Percentiles rank a stretch among this genome's conserved stretches.
These are phyloP conservation scores for Daphoenositta chrysoptera DNA, from an alignment of 2,113 vertebrate genomes.

Conservation along the genomic window DNA sequence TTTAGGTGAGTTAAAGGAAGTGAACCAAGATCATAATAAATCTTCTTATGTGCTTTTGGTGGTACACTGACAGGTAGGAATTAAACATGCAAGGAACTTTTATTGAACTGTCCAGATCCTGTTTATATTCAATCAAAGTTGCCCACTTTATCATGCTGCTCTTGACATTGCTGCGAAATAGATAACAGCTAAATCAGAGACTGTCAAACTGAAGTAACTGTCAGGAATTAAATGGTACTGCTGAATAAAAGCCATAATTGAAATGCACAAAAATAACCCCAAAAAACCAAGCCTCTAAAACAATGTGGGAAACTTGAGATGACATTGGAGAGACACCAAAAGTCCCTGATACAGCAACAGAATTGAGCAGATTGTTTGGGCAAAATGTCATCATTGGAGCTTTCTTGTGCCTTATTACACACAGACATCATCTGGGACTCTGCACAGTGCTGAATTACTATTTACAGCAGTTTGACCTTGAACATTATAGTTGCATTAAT, in stretches of 20 bases:
- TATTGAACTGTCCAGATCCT: constrained; percentile 43
- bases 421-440: constrained; percentile 39
- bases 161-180: constrained; percentile 56
- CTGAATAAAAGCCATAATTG: constrained; percentile 53
- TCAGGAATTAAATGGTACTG: constrained; percentile 52
- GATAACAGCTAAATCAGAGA: constrained; percentile 65
- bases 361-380: constrained; percentile 34
- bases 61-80: constrained; percentile 32
- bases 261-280: neutral
- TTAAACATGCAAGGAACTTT: constrained; percentile 53
- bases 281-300: neutral
- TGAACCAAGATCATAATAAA: constrained; percentile 2
- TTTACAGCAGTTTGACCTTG: constrained; percentile 64
- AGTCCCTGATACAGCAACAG: neutral
- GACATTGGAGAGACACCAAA: constrained; percentile 37
- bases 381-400: constrained; percentile 52
- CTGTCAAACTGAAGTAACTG: constrained; percentile 50
- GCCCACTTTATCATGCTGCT: constrained; percentile 19
- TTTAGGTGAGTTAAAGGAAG: constrained; percentile 31
- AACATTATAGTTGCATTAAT: constrained; percentile 12
- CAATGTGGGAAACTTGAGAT: constrained; percentile 40
- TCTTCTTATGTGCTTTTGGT: constrained; percentile 28
- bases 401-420: constrained; percentile 63
- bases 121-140: constrained; percentile 59
- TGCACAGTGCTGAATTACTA: constrained; percentile 29